Percentiles rank a stretch among this genome's conserved stretches.
phyloP scores from a whole-genome alignment of 2,888 invertebrate genomes.

The Amblyteles armatorius region DNA sequence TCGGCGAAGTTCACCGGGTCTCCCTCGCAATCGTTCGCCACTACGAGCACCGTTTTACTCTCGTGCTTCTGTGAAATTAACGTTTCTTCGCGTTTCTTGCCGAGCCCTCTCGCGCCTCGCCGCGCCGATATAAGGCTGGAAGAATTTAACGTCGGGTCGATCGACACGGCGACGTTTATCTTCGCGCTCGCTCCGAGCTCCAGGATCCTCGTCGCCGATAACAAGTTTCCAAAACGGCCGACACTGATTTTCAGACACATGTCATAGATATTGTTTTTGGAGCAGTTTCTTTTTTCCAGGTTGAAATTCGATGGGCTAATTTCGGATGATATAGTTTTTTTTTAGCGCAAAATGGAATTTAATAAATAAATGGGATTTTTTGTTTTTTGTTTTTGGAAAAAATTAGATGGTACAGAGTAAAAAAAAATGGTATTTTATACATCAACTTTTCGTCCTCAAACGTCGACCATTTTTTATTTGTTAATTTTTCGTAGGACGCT shows the following conservation, averaged over 20 bases:
- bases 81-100: slow-evolving; percentile 64
- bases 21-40: slow-evolving; percentile 35
- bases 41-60: slow-evolving; percentile 61
- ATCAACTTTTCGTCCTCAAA: too few relatives aligned
- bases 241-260: not conserved
- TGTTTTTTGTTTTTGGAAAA: too few relatives aligned
- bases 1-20: slow-evolving; percentile 66
- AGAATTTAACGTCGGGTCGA: slow-evolving; percentile 48
- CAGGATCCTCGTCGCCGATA: not conserved
- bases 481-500: too few relatives aligned
- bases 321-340: too few relatives aligned
- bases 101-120: not conserved
- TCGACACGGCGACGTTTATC: not conserved
- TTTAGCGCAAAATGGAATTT: too few relatives aligned
- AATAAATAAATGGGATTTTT: too few relatives aligned
- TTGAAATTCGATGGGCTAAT: too few relatives aligned
- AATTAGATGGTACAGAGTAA: too few relatives aligned
- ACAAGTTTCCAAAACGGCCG: not conserved
- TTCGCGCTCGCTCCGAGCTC: not conserved
- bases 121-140: slow-evolving; percentile 5
- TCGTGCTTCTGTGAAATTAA: slow-evolving; percentile 65
- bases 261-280: not conserved
- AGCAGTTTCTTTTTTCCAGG: too few relatives aligned
- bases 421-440: too few relatives aligned
- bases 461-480: too few relatives aligned